phyloP scores from a whole-genome alignment of 1,140 invertebrate genomes.

The Platorchestia sp. region DNA sequence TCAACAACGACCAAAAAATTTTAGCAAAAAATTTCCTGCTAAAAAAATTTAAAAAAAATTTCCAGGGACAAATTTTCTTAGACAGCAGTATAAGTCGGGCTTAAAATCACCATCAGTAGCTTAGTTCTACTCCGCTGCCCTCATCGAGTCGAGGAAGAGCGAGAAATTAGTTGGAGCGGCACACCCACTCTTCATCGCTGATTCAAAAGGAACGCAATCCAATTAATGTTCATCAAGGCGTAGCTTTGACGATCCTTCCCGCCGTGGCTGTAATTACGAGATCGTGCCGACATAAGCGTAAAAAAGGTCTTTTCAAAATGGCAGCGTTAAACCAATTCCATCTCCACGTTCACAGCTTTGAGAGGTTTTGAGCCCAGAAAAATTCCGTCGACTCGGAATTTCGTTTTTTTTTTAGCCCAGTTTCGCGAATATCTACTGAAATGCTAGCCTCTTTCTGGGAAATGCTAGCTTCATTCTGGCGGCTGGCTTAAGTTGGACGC shows the following conservation, averaged over 20 bases:
- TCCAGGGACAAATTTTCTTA: neutral
- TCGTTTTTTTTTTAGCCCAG: neutral
- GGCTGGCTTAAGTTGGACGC: neutral
- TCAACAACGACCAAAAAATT: too few species aligned
- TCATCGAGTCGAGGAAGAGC: neutral
- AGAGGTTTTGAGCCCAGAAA: neutral
- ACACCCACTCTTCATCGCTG: neutral
- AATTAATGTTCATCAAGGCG: conserved; percentile 35
- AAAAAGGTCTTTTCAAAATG: conserved; percentile 23
- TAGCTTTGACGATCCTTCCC: neutral
- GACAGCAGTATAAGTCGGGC: neutral
- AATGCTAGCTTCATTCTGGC: neutral
- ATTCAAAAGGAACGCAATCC: conserved; percentile 23
- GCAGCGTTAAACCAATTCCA: conserved; percentile 24
- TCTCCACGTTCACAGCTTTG: neutral
- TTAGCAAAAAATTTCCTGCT: neutral
- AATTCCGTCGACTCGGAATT: neutral
- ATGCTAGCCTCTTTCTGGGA: neutral
- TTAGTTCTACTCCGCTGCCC: neutral
- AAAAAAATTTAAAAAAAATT: neutral
- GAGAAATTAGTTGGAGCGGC: neutral
- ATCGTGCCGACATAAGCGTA: neutral
- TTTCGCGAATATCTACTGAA: neutral
- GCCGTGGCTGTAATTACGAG: neutral
- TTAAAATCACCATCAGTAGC: neutral